Evolutionary conservation across 2,888 invertebrate genomes (phyloP), one percentile per base, ranked within the genome.

Genomic region (Erynnis tages): DNA sequence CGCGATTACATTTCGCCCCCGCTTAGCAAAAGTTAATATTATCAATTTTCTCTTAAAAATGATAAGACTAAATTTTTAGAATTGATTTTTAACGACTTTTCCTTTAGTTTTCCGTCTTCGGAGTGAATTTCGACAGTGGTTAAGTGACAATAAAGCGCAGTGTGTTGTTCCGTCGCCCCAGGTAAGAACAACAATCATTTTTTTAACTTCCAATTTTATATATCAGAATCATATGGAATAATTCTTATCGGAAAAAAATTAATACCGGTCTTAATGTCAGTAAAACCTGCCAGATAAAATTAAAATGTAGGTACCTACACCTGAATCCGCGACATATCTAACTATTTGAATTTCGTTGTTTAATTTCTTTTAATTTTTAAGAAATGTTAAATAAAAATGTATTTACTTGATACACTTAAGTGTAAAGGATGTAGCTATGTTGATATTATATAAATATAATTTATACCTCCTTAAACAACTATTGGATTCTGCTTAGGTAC

Each of bases 121-220:
- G 7, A 71, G 77, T 80, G 80, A 55, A 59, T 54, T 56, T 59
- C 61, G 68, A 68, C 68, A 76, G 83, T 83, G 83, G 69, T 78
- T 80, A 73, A 66, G 66, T 69, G 63, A 65, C 34, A 65, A 69
- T 65, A 47, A 67, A 62, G 66, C 62, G 65, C 61, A 69, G 70
- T 67, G 59, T 57, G 60, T 58, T 66, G 64, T 67, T 69, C 73
- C 73, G 61, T 65, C 69, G 70, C 66, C 67, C 61, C 66, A 81
- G 77, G 84, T 84, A 68, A 79, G 78, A 47, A 35, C 8, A 1
- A 2, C 8, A 19, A 19, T 17, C 19, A 27, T 27, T 7, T 13
- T 1, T 13, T 1, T 47, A 10, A 1, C 14, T 23, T 2, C 16
- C 30, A n/a, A 40, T 40, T 38, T 32, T 23, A 17, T 37, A 17